phyloP scores from a whole-genome alignment of 2,888 invertebrate species.

The Nomada hirtipes region DNA sequence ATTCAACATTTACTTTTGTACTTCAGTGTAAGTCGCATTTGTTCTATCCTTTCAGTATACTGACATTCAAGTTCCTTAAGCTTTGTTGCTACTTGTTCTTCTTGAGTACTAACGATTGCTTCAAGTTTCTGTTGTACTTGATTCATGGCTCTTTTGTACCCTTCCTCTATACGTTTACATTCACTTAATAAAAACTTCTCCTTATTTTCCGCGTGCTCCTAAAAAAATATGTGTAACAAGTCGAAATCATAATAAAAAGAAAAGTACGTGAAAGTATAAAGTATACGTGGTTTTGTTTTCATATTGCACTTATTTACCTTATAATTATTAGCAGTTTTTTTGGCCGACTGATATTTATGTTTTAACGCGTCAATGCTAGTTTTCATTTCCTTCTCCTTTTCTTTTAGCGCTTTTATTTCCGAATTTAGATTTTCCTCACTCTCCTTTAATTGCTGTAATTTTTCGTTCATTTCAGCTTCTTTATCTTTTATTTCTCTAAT shows the following conservation, averaged over 20 bases:
- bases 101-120: slow-evolving; percentile 84
- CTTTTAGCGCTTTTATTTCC: slow-evolving; percentile 84
- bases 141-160: slow-evolving; percentile 86
- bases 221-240: slow-evolving; percentile 63
- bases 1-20: slow-evolving; percentile 82
- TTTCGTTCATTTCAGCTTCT: slow-evolving; percentile 84
- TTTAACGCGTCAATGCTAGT: slow-evolving; percentile 79
- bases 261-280: neutral
- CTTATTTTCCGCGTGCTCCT: slow-evolving; percentile 88
- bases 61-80: slow-evolving; percentile 76
- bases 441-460: slow-evolving; percentile 85
- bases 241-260: neutral
- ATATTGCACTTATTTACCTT: slow-evolving; percentile 84
- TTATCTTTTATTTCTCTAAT: slow-evolving; percentile 80
- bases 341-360: slow-evolving; percentile 88
- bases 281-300: neutral
- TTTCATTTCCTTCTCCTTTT: slow-evolving; percentile 74
- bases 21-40: slow-evolving; percentile 81
- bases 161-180: slow-evolving; percentile 87
- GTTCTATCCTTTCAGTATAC: slow-evolving; percentile 76
- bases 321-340: slow-evolving; percentile 87
- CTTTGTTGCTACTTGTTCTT: slow-evolving; percentile 83
- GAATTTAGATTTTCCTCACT: slow-evolving; percentile 84
- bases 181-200: slow-evolving; percentile 88
- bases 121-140: slow-evolving; percentile 86